phyloP scores from a whole-genome alignment of 2,888 invertebrate species.

The Lasioglossum pauxillum region DNA sequence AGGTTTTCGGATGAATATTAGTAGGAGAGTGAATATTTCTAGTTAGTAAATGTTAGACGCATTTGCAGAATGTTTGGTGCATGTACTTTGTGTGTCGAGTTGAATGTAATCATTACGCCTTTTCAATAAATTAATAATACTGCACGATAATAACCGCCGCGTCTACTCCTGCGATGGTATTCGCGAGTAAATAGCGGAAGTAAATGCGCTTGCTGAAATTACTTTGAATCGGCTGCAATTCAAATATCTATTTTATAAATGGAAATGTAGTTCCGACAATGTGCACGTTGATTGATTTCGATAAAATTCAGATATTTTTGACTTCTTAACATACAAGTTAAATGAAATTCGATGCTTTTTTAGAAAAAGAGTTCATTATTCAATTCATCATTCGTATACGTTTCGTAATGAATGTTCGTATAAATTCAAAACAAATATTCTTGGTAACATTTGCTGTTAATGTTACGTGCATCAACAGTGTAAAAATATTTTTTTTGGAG shows the following conservation, averaged over 20 bases:
- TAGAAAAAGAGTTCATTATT: not conserved
- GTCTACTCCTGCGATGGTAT: not conserved
- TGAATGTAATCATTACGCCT: not conserved
- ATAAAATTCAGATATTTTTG: not conserved
- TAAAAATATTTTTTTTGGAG: not conserved
- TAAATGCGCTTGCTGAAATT: not conserved
- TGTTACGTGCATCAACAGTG: not conserved
- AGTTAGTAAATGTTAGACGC: conserved; percentile 8
- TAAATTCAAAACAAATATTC: not conserved
- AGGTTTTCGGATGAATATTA: conserved; percentile 7
- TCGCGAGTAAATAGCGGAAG: not conserved
- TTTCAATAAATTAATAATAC: conserved; percentile 4
- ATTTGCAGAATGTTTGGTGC: not conserved
- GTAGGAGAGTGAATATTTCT: not conserved
- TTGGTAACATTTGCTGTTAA: not conserved
- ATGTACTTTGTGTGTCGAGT: not conserved
- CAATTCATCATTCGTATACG: not conserved
- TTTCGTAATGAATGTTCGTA: not conserved
- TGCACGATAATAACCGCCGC: not conserved
- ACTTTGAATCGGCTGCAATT: not conserved
- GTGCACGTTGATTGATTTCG: not conserved
- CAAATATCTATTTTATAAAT: not conserved
- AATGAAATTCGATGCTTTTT: not conserved
- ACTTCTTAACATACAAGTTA: not conserved
- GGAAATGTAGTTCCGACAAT: not conserved